phyloP scores from a whole-genome alignment of 2,797 vertebrate genomes.

The Siniperca obscura region DNA sequence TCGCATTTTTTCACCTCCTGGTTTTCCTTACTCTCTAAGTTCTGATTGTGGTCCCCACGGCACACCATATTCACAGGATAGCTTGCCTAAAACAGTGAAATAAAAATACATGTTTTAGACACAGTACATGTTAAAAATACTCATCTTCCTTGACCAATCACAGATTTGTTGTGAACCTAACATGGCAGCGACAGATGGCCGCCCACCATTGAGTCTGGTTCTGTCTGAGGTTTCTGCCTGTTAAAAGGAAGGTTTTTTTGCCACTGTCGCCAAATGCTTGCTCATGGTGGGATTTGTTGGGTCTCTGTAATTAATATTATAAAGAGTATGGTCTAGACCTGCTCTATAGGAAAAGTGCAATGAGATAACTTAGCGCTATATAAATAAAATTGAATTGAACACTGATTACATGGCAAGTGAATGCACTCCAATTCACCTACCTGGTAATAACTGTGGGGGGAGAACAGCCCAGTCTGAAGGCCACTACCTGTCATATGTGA shows the following conservation, averaged over 20 bases:
- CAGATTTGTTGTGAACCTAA: not conserved
- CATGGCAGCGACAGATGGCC: too few species aligned
- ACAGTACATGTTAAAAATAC: not conserved
- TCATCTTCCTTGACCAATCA: not conserved
- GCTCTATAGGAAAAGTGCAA: too few species aligned
- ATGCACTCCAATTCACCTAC: slow-evolving; percentile 29
- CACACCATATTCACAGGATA: slow-evolving; percentile 62
- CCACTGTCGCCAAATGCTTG: too few species aligned
- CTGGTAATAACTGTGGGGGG: slow-evolving; percentile 43
- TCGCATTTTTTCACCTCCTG: slow-evolving; percentile 80
- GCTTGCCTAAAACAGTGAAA: slow-evolving; percentile 67
- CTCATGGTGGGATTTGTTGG: too few species aligned
- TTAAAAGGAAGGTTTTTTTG: too few species aligned
- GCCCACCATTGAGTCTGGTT: too few species aligned
- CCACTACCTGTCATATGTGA: slow-evolving; percentile 8
- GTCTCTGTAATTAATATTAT: too few species aligned
- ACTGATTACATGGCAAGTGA: not conserved
- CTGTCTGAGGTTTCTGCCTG: too few species aligned
- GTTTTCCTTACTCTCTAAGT: slow-evolving; percentile 64
- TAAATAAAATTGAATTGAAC: too few species aligned
- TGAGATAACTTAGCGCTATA: too few species aligned
- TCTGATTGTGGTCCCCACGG: slow-evolving; percentile 28
- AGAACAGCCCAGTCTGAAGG: slow-evolving; percentile 7
- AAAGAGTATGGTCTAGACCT: too few species aligned
- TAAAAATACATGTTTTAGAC: slow-evolving; percentile 2